These are phyloP conservation scores for Caenorhabditis japonica DNA, from an alignment of 2,888 invertebrate species.

Conservation along the genomic window DNA sequence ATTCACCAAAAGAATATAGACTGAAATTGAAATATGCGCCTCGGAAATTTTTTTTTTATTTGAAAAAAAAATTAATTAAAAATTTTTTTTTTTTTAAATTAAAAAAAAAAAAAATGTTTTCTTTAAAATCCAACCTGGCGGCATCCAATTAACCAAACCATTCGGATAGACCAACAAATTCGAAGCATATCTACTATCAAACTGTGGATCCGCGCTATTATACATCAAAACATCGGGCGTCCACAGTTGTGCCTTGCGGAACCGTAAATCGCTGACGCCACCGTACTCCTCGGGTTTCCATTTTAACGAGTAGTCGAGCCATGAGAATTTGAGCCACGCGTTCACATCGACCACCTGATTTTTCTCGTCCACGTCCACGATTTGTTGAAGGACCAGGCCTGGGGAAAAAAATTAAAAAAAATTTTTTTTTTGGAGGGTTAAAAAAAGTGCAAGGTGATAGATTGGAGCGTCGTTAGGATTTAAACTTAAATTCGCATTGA, in stretches of 20 bases:
- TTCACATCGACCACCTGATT: constrained; percentile 70
- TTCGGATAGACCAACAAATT: constrained; percentile 95
- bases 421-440: background rate
- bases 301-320: constrained; percentile 64
- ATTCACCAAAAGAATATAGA: too few species aligned
- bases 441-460: too few species aligned
- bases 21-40: too few species aligned
- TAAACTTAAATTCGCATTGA: too few species aligned
- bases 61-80: background rate
- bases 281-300: constrained; percentile 67
- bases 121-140: constrained; percentile 81
- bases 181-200: constrained; percentile 96
- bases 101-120: too few species aligned
- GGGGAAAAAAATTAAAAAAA: background rate
- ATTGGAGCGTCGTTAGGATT: too few species aligned
- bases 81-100: background rate
- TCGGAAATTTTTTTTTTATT: too few species aligned
- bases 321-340: constrained; percentile 67
- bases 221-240: constrained; percentile 71
- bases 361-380: constrained; percentile 63
- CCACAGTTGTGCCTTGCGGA: constrained; percentile 65
- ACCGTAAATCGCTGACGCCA: constrained; percentile 64
- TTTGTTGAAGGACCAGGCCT: constrained; percentile 38
- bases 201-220: constrained; percentile 92
- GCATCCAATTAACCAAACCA: constrained; percentile 94